Conservation (phyloP, 2,888 invertebrate species). For the Callimorpha dominula region DNA sequence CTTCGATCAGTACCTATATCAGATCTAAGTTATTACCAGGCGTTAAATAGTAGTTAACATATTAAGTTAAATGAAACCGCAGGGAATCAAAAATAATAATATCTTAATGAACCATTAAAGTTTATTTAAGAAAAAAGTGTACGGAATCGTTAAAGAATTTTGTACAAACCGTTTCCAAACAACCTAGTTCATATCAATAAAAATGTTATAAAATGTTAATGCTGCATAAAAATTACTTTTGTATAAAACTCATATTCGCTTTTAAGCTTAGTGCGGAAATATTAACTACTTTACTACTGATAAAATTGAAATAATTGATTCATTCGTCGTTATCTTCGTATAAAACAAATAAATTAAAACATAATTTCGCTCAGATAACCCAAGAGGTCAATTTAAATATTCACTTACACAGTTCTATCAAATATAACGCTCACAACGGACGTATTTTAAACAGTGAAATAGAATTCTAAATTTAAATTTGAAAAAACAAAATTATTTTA, state of each 20-base stretch:
- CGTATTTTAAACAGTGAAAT: conserved; percentile 35
- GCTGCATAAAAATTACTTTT: not conserved
- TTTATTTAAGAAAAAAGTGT: not conserved
- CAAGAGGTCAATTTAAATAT: conserved; percentile 34
- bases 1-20: too few species aligned
- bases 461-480: not conserved
- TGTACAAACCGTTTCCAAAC: conserved; percentile 5
- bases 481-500: conserved; percentile 29
- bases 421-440: conserved; percentile 52
- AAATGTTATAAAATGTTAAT: conserved; percentile 6
- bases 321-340: conserved; percentile 36
- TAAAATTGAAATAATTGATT: conserved; percentile 28
- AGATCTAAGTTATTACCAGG: too few species aligned
- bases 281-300: conserved; percentile 5
- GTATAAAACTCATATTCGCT: conserved; percentile 1
- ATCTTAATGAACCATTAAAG: too few species aligned
- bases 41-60: too few species aligned
- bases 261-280: conserved; percentile 19
- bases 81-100: too few species aligned
- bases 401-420: conserved; percentile 35
- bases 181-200: conserved; percentile 8
- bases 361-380: conserved; percentile 52
- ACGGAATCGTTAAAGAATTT: conserved; percentile 9
- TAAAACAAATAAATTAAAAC: conserved; percentile 38
- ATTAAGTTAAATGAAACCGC: too few species aligned